Conservation (phyloP, 1,140 invertebrate species). For the Drosophila pachea region DNA sequence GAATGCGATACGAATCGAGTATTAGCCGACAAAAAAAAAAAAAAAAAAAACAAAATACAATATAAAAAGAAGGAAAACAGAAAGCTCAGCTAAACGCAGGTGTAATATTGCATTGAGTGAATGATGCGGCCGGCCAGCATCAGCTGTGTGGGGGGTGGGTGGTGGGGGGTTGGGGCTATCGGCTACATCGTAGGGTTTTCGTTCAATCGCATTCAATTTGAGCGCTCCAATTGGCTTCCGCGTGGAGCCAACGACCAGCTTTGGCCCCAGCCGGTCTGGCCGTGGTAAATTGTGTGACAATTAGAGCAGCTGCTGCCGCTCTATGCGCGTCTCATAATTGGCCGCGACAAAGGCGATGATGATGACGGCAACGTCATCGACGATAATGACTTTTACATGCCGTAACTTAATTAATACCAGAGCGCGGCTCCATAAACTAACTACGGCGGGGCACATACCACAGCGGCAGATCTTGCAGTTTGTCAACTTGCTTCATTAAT, state of each 20-base stretch:
- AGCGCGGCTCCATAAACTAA: conserved; percentile 27
- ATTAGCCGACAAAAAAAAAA: too few species aligned
- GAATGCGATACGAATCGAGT: too few species aligned
- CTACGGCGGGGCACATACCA: neutral
- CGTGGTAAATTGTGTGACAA: conserved; percentile 51
- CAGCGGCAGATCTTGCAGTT: conserved; percentile 14
- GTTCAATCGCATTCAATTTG: neutral
- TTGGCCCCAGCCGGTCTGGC: conserved; percentile 38
- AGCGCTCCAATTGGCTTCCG: conserved; percentile 47
- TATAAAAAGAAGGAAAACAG: too few species aligned
- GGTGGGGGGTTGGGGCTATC: too few species aligned
- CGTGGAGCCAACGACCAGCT: conserved; percentile 41
- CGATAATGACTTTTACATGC: too few species aligned
- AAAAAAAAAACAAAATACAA: too few species aligned
- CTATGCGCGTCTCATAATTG: conserved; percentile 20
- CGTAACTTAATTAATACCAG: conserved; percentile 63
- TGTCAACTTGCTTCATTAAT: conserved; percentile 58
- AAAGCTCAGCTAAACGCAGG: neutral
- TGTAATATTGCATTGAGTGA: neutral
- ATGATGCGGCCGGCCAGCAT: too few species aligned
- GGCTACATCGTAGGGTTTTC: too few species aligned
- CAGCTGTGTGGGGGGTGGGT: too few species aligned
- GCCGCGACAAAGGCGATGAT: too few species aligned
- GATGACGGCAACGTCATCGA: too few species aligned
- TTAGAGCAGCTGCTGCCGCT: conserved; percentile 27